Base-by-base conservation (phyloP, 2,888 invertebrate species). In the Tiphia femorata region DNA sequence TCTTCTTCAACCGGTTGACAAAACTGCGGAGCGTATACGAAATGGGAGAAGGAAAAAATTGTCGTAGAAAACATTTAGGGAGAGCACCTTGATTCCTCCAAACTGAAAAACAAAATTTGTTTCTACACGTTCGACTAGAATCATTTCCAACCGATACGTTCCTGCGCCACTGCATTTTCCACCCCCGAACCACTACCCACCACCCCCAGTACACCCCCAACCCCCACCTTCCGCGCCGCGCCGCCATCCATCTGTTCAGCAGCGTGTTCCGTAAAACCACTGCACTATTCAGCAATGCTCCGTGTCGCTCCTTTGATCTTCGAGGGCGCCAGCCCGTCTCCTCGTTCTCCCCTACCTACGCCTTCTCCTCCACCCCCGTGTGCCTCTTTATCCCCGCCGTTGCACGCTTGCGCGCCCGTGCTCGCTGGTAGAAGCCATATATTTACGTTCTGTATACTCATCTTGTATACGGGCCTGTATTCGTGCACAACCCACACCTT, bases 251-350 rank as follows among this genome's bases (percentile, higher is more conserved):
- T 67, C 54, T 58, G 54, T 52, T 70, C 67, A 57, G 62, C 67
- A 55, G 61, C 56, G 61, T 67, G 62, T 70, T 72, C 67, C 67
- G 70, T 65, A 64, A 73, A 78, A 75, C 76, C 76, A 67, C 70
- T 67, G 66, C 59, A 69, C 70, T 66, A 70, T 72, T 73, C 68
- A 64, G 58, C 63, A 62, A 62, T 60, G 66, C 67, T 72, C 49
- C 64, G 65, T 66, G 70, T 64, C 70, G 58, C 60, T 44, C 65
- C 76, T 78, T 78, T 78, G 76, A 78, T 77, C 78, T 73, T 68
- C 63, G 50, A 49, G 63, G 21, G 51, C 55, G 35, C 35, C 52
- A 20, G 35, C 20, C 43, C 51, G 41, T 44, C 42, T 40, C 48
- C 47, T 37, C 37, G 40, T 16, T 44, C 43, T n/a, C 17, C 12